Evolutionary conservation across 1,140 invertebrate species (phyloP).

Genomic region (Zaprionus gabonicus): DNA sequence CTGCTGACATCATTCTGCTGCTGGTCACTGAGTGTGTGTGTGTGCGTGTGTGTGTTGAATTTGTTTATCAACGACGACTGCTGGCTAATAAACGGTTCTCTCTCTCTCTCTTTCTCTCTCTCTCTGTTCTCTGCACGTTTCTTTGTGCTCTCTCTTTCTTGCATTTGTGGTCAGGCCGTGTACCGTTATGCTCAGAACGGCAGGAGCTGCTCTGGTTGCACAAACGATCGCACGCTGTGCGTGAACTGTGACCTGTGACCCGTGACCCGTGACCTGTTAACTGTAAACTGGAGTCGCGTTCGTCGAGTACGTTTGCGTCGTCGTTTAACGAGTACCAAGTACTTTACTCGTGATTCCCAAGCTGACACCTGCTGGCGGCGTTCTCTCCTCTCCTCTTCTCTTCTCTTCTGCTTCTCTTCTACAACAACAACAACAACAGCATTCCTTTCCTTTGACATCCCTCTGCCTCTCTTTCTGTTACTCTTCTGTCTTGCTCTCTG

Average conservation of each 20-base stretch:
- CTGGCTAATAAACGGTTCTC: constrained; percentile 32
- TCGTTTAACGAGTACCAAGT: constrained; percentile 29
- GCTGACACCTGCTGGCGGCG: constrained; percentile 6
- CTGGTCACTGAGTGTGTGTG: constrained; percentile 10
- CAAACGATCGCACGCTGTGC: constrained; percentile 34
- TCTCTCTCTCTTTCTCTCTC: not conserved
- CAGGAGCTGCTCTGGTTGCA: constrained; percentile 17
- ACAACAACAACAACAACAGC: constrained; percentile 34
- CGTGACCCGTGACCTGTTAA: constrained; percentile 20
- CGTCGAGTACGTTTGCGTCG: constrained; percentile 3
- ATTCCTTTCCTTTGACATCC: constrained; percentile 12
- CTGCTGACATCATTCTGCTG: constrained; percentile 50
- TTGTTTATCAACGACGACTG: constrained; percentile 44
- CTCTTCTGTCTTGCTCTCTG: constrained; percentile 10
- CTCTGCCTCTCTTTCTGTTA: not conserved
- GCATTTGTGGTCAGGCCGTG: constrained; percentile 16
- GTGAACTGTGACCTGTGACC: constrained; percentile 18
- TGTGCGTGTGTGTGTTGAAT: constrained; percentile 19
- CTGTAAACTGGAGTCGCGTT: not conserved
- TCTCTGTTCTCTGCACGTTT: constrained; percentile 18
- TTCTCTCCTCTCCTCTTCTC: constrained; percentile 2
- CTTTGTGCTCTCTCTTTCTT: not conserved
- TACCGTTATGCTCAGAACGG: constrained; percentile 45
- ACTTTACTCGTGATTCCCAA: constrained; percentile 29
- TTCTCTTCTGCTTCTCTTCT: constrained; percentile 17